These are phyloP conservation scores for Callimorpha dominula DNA, from an alignment of 2,888 invertebrate genomes.

Conservation along the genomic window DNA sequence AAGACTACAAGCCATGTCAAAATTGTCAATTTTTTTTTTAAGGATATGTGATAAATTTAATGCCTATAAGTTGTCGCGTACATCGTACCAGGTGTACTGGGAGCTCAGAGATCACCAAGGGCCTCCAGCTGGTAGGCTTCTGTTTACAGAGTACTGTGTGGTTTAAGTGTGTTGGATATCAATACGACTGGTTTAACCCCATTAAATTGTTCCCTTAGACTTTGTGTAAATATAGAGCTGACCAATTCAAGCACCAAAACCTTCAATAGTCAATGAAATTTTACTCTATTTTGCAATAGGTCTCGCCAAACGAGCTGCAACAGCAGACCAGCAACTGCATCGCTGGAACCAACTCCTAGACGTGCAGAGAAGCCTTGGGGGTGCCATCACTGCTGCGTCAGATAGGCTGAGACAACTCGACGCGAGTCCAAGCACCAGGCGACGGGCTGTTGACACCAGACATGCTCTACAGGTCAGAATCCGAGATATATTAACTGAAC, in stretches of 20 bases:
- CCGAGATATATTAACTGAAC: too few relatives aligned
- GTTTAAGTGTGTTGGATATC: too few relatives aligned
- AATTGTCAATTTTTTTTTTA: too few relatives aligned
- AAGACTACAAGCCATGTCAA: too few relatives aligned
- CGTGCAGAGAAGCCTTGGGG: constrained; percentile 90
- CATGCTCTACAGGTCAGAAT: constrained; percentile 89
- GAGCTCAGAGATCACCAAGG: not conserved
- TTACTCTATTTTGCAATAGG: constrained; percentile 55
- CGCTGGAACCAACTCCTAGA: constrained; percentile 93
- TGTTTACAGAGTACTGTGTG: too few relatives aligned
- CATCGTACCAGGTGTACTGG: not conserved
- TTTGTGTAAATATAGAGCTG: not conserved
- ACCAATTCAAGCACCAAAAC: not conserved
- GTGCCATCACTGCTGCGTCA: constrained; percentile 89
- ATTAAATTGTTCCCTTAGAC: not conserved
- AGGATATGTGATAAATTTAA: too few relatives aligned
- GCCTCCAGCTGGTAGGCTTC: too few relatives aligned
- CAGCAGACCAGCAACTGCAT: constrained; percentile 85
- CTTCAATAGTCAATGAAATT: not conserved
- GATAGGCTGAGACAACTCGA: constrained; percentile 93
- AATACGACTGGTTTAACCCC: too few relatives aligned
- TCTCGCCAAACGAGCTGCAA: constrained; percentile 88
- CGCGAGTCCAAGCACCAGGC: constrained; percentile 90
- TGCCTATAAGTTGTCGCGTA: not conserved
- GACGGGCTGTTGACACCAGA: constrained; percentile 91